phyloP scores from a whole-genome alignment of 2,888 invertebrate species.

The Drosophila trichaetosa region DNA sequence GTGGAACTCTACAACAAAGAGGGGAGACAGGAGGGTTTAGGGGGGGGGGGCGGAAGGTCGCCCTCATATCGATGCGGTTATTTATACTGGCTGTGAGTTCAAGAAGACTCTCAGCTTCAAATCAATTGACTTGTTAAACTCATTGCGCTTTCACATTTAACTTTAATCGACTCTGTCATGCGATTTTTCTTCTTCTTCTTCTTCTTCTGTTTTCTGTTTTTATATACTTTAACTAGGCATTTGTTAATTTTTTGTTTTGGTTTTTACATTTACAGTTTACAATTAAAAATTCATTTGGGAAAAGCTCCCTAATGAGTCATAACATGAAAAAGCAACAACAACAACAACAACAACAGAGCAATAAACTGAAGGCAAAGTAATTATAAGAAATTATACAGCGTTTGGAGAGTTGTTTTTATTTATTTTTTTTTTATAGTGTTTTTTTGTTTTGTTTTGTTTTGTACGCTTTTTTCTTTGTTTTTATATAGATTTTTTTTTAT shows the following conservation, averaged over 20 bases:
- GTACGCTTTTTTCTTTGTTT: not conserved
- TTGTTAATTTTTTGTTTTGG: not conserved
- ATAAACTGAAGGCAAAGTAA: constrained; percentile 50
- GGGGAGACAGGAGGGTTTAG: not conserved
- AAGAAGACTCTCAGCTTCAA: constrained; percentile 10
- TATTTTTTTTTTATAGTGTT: constrained; percentile 9
- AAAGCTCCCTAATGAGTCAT: constrained; percentile 33
- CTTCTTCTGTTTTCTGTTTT: not conserved
- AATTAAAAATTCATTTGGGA: constrained; percentile 56
- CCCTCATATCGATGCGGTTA: constrained; percentile 3
- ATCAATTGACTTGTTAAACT: constrained; percentile 41
- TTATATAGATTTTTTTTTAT: not conserved
- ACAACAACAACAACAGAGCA: constrained; percentile 12
- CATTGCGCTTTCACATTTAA: constrained; percentile 34
- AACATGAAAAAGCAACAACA: constrained; percentile 12
- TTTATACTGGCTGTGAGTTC: constrained; percentile 6
- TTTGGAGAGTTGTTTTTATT: constrained; percentile 18
- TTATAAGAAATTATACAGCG: constrained; percentile 47
- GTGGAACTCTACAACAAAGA: not conserved
- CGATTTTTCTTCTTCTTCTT: not conserved
- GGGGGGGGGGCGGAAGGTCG: not conserved
- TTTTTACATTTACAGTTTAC: constrained; percentile 11
- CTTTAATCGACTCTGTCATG: constrained; percentile 25
- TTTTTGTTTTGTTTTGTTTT: not conserved
- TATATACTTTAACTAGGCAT: constrained; percentile 2